Evolutionary conservation across 2,888 invertebrate genomes (phyloP).

Genomic region (Leptopilina myrica): DNA sequence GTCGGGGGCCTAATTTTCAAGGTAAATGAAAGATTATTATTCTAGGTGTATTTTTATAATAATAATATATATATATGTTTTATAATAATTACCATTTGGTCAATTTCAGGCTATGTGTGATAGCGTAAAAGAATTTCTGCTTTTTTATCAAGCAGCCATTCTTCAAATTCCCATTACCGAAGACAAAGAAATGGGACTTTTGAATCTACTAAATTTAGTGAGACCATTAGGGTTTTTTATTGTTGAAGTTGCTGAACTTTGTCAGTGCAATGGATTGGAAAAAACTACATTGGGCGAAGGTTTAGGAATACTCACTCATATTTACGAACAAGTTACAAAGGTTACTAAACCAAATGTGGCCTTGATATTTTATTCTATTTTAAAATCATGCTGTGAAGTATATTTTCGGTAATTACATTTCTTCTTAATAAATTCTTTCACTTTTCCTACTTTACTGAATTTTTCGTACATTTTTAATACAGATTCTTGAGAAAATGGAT

Average conservation of each 20-base stretch:
- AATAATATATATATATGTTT: too few relatives aligned
- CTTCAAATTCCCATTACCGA: constrained; percentile 60
- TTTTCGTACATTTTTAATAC: constrained; percentile 53
- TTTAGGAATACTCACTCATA: constrained; percentile 81
- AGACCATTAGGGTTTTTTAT: constrained; percentile 67
- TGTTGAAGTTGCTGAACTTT: constrained; percentile 67
- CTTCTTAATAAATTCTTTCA: background rate
- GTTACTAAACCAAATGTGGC: constrained; percentile 80
- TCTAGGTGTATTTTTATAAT: too few relatives aligned
- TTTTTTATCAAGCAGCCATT: constrained; percentile 70
- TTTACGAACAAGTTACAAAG: constrained; percentile 81
- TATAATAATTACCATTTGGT: background rate
- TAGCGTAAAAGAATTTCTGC: constrained; percentile 70
- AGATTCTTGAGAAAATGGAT: constrained; percentile 90
- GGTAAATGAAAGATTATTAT: constrained; percentile 50
- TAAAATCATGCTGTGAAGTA: constrained; percentile 79
- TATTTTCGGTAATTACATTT: constrained; percentile 79
- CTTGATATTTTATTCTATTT: constrained; percentile 79
- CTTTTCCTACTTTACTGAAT: background rate
- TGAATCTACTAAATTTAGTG: constrained; percentile 62
- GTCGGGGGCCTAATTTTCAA: constrained; percentile 71
- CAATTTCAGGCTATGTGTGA: constrained; percentile 68
- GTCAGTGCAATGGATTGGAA: constrained; percentile 62
- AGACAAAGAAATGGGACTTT: constrained; percentile 56
- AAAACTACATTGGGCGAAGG: constrained; percentile 74